Evolutionary conservation across 23 tunicate genomes (phyloP), one percentile per base, ranked within the genome.

Genomic region (Oikopleura albicans): DNA sequence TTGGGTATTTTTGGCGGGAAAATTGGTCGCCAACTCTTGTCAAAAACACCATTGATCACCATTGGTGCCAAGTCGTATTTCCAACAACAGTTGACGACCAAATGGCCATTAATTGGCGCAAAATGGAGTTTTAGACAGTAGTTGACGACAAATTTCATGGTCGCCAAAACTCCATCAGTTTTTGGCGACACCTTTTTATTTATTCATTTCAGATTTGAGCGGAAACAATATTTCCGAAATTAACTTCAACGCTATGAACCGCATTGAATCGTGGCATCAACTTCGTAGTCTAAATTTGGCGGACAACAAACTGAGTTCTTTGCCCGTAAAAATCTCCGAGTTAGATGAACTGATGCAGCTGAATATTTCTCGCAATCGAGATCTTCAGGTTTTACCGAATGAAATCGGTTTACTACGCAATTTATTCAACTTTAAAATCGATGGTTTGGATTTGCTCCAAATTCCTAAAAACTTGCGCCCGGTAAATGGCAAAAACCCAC

Each of bases 321-420:
- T 71, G 28, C 79, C 79, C 28, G 35, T 2, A 2, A 37, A 27
- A 2, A 16, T 71, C 31, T 16, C 34, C 28, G 79, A 71, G 37
- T 37, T 71, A 12, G 79, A 71, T 22, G 79, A 71, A 31, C 37
- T 71, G 35, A 71, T 71, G 79, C 79, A 71, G 37, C 31, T 71
- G 27, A 71, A 71, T 31, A 12, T 71, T 2, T 27, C 79, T 12
- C 33, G 35, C 2, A 71, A 71, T 71, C 31, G 4, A 16, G 36
- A 2, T 2, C 2, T 87, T 12, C 31, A 39, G 28, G 37, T n/a
- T 39, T 59, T 89, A 41, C 92, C 92, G 38, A 76, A 89, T 40
- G 89, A 89, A 41, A 59, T 89, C 27, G 92, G 92, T 0, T 39
- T n/a, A 0, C 86, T 87, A 0, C 36, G 83, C 0, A 89, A 84